Evolutionary conservation across 92 coral and sea anemone genomes (phyloP).

Genomic region (Blastomussa wellsi): DNA sequence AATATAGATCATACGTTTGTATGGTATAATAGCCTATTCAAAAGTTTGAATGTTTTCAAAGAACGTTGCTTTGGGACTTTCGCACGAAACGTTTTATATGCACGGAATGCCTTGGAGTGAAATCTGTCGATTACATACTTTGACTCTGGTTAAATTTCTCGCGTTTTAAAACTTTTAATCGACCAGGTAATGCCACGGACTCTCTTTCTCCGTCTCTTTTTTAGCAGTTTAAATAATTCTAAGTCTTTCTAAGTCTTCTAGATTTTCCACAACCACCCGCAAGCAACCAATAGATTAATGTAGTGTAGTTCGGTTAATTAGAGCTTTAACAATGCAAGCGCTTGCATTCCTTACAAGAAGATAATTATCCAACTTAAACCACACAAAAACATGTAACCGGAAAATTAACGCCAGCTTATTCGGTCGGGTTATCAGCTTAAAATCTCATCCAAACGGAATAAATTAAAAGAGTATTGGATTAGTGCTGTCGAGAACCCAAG

Average conservation of each 20-base stretch:
- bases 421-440: not conserved
- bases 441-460: conserved; percentile 2
- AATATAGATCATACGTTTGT: conserved; percentile 3
- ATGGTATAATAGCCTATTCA: conserved; percentile 12
- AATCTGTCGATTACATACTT: not conserved
- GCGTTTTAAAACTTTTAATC: not conserved
- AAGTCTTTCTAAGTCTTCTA: no score
- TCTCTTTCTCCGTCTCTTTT: not conserved
- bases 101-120: not conserved
- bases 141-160: not conserved
- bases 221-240: not conserved
- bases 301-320: not conserved
- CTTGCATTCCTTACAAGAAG: not conserved
- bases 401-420: not conserved
- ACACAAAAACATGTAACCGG: not conserved
- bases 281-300: not conserved
- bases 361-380: not conserved
- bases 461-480: not conserved
- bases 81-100: not conserved
- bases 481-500: not conserved
- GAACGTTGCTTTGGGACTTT: not conserved
- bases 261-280: not conserved
- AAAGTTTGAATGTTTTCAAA: not conserved
- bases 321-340: not conserved
- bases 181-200: not conserved